Evolutionary conservation across 2,888 invertebrate species (phyloP), one percentile per base, ranked within the genome.

Genomic region (Microchrysa polita): DNA sequence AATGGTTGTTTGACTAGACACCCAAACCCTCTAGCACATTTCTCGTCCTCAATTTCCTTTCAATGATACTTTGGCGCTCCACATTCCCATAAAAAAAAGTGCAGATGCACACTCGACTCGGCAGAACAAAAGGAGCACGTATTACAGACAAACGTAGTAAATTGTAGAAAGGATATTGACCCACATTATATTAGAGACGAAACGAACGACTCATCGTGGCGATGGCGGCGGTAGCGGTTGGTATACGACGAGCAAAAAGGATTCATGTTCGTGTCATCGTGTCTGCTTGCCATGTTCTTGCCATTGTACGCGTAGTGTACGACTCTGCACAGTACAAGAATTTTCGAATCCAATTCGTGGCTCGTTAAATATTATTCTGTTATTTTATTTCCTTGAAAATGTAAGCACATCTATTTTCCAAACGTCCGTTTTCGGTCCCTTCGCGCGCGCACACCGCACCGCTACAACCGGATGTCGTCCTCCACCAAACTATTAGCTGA

Each of bases 341-440:
- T 18, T 55, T 55, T 55, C 55, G 22, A 55, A 55, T 55, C 10
- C 55, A 16, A 10, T 55, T 55, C 55, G 1, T 55, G 55, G 55
- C 55, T 55, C 55, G 55, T 55, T 55, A 55, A 55, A 55, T 55
- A 18, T 55, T 55, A 55, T 55, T 55, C 14, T 55, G 55, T 55
- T 55, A 55, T 55, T 55, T 55, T 55, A 55, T 55, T 55, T 55
- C 55, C 55, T 55, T 2, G 55, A 18, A n/a, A 48, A 48, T 48
- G 48, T 48, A n/a, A 48, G 14, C 16, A n/a, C 48, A 48, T 48
- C 2, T 48, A 48, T 48, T 48, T 2, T 48, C 48, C 27, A 34
- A 34, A 34, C 27, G 4, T 34, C 27, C 7, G 27, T 34, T 34
- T 34, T 34, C 27, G n/a, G n/a, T n/a, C n/a, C n/a, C n/a, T n/a